A percentile compares a stretch with the other conserved stretches of the same genome.
phyloP scores from a whole-genome alignment of 2,113 vertebrate genomes.

The Hippolais icterina region DNA sequence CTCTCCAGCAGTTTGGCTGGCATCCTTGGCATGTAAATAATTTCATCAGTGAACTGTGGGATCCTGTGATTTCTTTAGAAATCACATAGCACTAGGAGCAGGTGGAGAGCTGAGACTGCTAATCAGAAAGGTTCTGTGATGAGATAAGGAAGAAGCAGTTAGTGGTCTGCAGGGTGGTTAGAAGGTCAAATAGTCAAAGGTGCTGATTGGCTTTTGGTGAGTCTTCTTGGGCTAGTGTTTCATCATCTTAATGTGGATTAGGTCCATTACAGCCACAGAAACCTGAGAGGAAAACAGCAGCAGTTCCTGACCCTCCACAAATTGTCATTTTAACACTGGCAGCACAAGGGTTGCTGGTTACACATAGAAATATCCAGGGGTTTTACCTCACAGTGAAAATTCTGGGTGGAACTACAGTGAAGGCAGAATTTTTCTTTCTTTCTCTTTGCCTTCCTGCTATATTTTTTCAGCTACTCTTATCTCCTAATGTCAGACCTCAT shows the following conservation, averaged over 20 bases:
- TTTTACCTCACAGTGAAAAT: background rate
- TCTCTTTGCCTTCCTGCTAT: background rate
- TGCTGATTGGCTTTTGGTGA: background rate
- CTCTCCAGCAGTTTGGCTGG: background rate
- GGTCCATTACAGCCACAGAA: background rate
- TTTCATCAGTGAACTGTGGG: background rate
- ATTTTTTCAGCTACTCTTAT: background rate
- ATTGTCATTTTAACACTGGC: background rate
- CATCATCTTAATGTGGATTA: background rate
- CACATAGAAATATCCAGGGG: rapidly evolving
- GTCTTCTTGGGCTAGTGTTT: background rate
- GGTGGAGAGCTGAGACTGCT: background rate
- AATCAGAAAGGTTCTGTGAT: background rate
- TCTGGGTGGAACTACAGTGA: background rate
- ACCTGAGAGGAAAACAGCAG: background rate
- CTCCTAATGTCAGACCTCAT: background rate
- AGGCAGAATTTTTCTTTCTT: background rate
- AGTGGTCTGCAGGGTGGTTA: background rate
- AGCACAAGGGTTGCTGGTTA: background rate
- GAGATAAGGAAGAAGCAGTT: background rate
- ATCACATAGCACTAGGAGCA: rapidly evolving
- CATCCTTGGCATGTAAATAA: background rate
- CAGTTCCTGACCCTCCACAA: background rate
- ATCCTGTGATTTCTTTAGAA: background rate
- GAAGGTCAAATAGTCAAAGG: background rate